A percentile compares a stretch with the other conserved stretches of the same genome.
These are phyloP conservation scores for Eulimnadia texana DNA, from an alignment of 1,140 invertebrate species.

Conservation along the genomic window DNA sequence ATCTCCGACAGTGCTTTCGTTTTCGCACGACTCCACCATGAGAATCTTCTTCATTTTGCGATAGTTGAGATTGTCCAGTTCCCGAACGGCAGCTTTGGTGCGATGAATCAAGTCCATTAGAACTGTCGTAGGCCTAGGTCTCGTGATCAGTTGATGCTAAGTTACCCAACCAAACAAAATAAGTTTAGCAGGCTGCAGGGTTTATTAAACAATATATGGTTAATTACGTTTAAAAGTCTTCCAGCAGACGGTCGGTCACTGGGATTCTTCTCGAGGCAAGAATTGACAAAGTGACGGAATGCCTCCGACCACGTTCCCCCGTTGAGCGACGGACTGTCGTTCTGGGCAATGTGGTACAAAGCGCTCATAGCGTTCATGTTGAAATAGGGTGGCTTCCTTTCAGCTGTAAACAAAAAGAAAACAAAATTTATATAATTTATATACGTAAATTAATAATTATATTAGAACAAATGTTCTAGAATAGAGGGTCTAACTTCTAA, in stretches of 20 bases:
- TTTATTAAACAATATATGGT: neutral
- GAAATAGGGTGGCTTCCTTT: slow-evolving; percentile 97
- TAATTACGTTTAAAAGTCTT: slow-evolving; percentile 46
- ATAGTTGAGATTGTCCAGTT: slow-evolving; percentile 96
- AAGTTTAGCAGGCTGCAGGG: neutral
- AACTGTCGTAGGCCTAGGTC: slow-evolving; percentile 63
- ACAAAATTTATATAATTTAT: neutral
- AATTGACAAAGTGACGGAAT: slow-evolving; percentile 89
- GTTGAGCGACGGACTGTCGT: slow-evolving; percentile 82
- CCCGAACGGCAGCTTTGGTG: slow-evolving; percentile 93
- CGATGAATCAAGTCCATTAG: slow-evolving; percentile 88
- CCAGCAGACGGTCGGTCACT: slow-evolving; percentile 69
- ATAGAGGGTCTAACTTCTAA: neutral
- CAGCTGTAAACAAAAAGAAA: slow-evolving; percentile 44
- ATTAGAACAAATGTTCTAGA: too few species aligned
- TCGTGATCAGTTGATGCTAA: slow-evolving; percentile 72
- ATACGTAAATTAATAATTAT: neutral
- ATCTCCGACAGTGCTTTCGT: slow-evolving; percentile 62
- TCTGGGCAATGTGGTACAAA: slow-evolving; percentile 97
- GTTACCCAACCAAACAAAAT: slow-evolving; percentile 23
- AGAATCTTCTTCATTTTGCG: slow-evolving; percentile 98
- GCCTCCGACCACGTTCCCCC: slow-evolving; percentile 71
- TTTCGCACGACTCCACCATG: slow-evolving; percentile 80
- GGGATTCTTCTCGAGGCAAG: slow-evolving; percentile 91
- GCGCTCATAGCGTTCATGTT: slow-evolving; percentile 99